Conservation (phyloP, 2,888 invertebrate genomes). For the Endomychus coccineus region DNA sequence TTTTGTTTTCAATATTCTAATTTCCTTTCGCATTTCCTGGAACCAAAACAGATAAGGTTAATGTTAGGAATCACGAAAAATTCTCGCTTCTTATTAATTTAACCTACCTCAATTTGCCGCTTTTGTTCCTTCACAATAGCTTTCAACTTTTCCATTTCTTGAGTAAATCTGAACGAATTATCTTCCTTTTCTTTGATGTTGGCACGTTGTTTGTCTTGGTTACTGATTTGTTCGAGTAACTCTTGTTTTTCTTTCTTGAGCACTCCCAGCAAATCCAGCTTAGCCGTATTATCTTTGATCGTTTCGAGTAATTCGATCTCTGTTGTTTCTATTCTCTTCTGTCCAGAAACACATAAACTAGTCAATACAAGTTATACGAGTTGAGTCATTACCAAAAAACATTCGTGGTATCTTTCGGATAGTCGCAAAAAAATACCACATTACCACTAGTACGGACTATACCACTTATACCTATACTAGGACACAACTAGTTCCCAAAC, state of each 20-base stretch:
- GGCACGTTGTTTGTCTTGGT: slow-evolving; percentile 37
- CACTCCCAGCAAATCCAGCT: slow-evolving; percentile 49
- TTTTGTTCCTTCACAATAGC: slow-evolving; percentile 39
- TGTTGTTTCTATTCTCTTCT: slow-evolving; percentile 9
- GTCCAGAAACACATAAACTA: too few relatives aligned
- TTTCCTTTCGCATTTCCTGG: slow-evolving; percentile 9
- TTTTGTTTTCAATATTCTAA: slow-evolving; percentile 9
- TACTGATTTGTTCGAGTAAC: slow-evolving; percentile 41
- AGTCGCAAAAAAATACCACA: too few relatives aligned
- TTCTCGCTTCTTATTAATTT: not conserved
- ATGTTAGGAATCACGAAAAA: not conserved
- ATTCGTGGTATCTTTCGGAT: too few relatives aligned
- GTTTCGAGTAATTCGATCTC: slow-evolving; percentile 31
- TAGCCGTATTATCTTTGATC: slow-evolving; percentile 49
- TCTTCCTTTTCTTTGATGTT: slow-evolving; percentile 32
- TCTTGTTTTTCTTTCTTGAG: slow-evolving; percentile 49
- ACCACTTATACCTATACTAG: too few relatives aligned
- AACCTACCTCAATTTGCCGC: slow-evolving; percentile 35
- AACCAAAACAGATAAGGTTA: not conserved
- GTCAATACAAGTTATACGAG: too few relatives aligned
- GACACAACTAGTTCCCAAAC: too few relatives aligned
- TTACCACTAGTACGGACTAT: too few relatives aligned
- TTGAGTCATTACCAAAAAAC: too few relatives aligned
- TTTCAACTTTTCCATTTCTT: slow-evolving; percentile 42
- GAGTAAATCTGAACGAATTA: slow-evolving; percentile 33